Base-by-base conservation (phyloP, 2,113 vertebrate species). In the Lipophrys pholis region DNA sequence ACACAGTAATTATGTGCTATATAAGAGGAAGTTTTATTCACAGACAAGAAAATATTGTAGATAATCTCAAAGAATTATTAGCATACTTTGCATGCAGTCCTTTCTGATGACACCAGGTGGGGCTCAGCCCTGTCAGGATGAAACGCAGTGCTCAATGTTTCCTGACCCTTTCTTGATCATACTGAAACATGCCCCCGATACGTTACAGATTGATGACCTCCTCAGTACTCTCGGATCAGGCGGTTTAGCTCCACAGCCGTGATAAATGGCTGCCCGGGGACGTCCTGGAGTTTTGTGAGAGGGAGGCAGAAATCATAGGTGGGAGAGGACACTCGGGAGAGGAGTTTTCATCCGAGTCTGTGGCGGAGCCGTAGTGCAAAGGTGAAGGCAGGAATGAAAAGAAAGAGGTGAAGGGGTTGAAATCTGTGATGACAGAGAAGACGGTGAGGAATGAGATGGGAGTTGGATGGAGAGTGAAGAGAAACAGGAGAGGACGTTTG, bases 251-350 rank as follows among this genome's bases (percentile, higher is more conserved):
- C 64, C 1, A 40, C 42, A 8, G 61, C 58, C 15, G 15, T 85
- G 89, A 92, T 90, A 76, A 85, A 92, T 86, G 61, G 72, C 70
- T 56, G 48, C 57, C 68, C 73, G 64, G 49, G 49, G 3, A 64
- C 60, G 77, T 90, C 88, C 83, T 56, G 82, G 68, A 81, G 81
- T 81, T 84, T 58, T 52, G 72, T 73, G 52, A 83, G 77, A 90
- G 61, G 75, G 66, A 35, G 75, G 73, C 39, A 48, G 65, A 66
- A 86, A 85, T 85, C 85, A 54, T 7, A 41, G 73, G 76, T 75
- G 70, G 73, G 78, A 78, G 72, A 88, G 77, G 86, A 87, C 80
- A 35, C 45, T 73, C 7, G 66, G 65, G 73, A 64, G 69, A 59
- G 17, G 49, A 70, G 70, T 76, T 75, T 73, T 71, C 57, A 70